Percentiles rank a stretch among this genome's conserved stretches.
Evolutionary conservation across 1,140 invertebrate genomes (phyloP).

Genomic region (Eumeta japonica): DNA sequence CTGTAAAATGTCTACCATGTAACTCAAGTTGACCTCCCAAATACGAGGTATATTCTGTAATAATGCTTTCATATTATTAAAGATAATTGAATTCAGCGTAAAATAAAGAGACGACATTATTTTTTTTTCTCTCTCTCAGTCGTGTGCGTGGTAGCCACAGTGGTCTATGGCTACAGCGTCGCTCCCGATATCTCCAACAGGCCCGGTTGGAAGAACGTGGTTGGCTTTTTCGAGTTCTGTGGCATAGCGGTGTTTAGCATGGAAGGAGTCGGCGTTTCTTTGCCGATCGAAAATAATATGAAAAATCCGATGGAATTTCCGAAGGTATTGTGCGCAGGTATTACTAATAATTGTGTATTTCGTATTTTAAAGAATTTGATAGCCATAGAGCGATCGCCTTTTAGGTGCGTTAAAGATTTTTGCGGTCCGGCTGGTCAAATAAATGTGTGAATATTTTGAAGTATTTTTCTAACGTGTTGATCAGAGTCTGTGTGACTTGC

Average conservation of each 20-base stretch:
- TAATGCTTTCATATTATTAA: no score
- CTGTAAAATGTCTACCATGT: no score
- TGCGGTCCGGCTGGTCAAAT: no score
- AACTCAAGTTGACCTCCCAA: no score
- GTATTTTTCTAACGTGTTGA: no score
- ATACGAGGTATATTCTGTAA: no score
- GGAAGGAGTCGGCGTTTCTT: slow-evolving; percentile 33
- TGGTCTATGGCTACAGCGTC: slow-evolving; percentile 25
- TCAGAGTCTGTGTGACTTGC: no score
- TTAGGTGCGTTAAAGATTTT: background rate
- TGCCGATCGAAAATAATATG: slow-evolving; percentile 42
- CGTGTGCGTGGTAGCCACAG: slow-evolving; percentile 34
- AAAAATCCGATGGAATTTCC: slow-evolving; percentile 30
- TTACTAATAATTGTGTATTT: background rate
- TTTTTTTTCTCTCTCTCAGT: slow-evolving; percentile 24
- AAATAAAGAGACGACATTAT: no score
- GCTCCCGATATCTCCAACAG: slow-evolving; percentile 24
- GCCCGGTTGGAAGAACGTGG: slow-evolving; percentile 31
- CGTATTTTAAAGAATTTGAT: background rate
- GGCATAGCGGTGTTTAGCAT: slow-evolving; percentile 36
- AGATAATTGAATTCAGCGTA: no score
- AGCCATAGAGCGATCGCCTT: background rate
- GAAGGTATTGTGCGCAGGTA: slow-evolving; percentile 24
- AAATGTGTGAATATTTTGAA: no score
- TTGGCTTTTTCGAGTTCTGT: slow-evolving; percentile 39